A percentile compares a stretch with the other conserved stretches of the same genome.
These are phyloP conservation scores for Hirtodrosophila trivittata DNA, from an alignment of 2,888 invertebrate genomes.

Conservation along the genomic window DNA sequence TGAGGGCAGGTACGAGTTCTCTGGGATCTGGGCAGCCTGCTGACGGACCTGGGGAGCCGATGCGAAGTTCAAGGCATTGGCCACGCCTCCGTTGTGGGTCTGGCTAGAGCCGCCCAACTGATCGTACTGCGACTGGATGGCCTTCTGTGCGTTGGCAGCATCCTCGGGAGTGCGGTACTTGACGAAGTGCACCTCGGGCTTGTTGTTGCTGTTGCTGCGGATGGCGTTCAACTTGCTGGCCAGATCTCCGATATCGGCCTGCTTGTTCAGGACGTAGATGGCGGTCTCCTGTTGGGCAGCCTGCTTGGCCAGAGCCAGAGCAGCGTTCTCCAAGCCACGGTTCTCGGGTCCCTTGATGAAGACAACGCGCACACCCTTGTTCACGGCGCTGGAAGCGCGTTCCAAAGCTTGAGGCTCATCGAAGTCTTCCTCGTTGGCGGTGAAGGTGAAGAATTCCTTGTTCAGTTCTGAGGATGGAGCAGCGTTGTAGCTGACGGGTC, in stretches of 20 bases:
- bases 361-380: constrained; percentile 79
- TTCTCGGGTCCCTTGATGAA: constrained; percentile 83
- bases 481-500: constrained; percentile 59
- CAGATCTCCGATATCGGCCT: constrained; percentile 74
- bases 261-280: constrained; percentile 82
- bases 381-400: constrained; percentile 55
- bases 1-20: constrained; percentile 75
- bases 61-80: constrained; percentile 76
- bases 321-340: constrained; percentile 78
- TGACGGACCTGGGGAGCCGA: constrained; percentile 60
- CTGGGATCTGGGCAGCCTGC: constrained; percentile 55
- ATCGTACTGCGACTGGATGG: constrained; percentile 81
- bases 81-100: constrained; percentile 71
- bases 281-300: constrained; percentile 82
- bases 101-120: constrained; percentile 71
- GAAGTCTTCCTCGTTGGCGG: constrained; percentile 78
- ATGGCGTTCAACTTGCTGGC: constrained; percentile 70
- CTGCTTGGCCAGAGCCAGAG: constrained; percentile 79
- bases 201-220: constrained; percentile 72
- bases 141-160: constrained; percentile 78
- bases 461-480: constrained; percentile 61
- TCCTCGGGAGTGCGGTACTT: constrained; percentile 82
- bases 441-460: constrained; percentile 77
- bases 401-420: constrained; percentile 64
- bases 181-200: constrained; percentile 82